Percentiles rank a stretch among this genome's conserved stretches.
Conservation (phyloP, 2,113 vertebrate genomes). For the Gobiocypris rarus region DNA sequence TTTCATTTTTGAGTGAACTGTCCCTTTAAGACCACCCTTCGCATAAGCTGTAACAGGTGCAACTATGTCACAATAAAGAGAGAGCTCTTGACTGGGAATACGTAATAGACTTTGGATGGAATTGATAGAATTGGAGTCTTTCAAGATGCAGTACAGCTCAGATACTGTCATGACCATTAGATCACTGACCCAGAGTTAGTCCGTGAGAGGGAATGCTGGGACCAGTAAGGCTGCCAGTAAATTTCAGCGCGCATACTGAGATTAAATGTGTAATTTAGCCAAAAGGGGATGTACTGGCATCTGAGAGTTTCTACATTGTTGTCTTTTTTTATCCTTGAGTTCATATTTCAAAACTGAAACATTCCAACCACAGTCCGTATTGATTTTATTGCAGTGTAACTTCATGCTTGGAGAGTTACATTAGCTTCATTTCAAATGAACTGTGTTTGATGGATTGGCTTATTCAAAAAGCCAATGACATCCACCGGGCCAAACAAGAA, state of each 20-base stretch:
- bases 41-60: not conserved
- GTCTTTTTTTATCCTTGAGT: constrained; percentile 16
- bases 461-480: constrained; percentile 23
- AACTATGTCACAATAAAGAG: not conserved
- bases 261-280: constrained; percentile 25
- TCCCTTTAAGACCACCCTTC: not conserved
- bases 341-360: constrained; percentile 34
- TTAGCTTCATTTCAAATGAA: constrained; percentile 42
- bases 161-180: constrained; percentile 1
- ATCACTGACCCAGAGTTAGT: constrained; percentile 7
- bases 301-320: constrained; percentile 1
- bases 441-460: constrained; percentile 38
- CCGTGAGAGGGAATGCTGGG: not conserved
- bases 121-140: not conserved
- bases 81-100: not conserved
- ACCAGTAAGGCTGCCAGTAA: constrained; percentile 8
- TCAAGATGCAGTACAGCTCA: constrained; percentile 6
- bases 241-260: not conserved
- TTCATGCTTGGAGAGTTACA: constrained; percentile 44
- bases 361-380: constrained; percentile 11
- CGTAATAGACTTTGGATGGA: not conserved
- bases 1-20: not conserved
- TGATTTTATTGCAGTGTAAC: constrained; percentile 44
- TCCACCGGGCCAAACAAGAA: constrained; percentile 24
- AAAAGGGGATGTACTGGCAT: not conserved